A percentile compares a stretch with the other conserved stretches of the same genome.
phyloP scores from a whole-genome alignment of 2,797 vertebrate species.

The Steatocranus sp. region DNA sequence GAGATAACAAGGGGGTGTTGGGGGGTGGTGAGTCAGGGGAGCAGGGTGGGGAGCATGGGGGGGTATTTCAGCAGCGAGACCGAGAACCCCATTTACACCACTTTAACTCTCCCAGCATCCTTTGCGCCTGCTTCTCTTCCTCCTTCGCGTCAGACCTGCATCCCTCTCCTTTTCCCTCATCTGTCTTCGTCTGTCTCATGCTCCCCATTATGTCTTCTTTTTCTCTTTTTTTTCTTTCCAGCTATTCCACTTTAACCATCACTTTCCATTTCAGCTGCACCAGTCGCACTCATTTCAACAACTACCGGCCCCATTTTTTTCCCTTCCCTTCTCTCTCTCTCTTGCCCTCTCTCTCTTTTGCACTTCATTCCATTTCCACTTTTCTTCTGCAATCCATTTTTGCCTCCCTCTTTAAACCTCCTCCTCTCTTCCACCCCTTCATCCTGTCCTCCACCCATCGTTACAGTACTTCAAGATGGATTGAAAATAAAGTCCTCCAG shows the following conservation, averaged over 20 bases:
- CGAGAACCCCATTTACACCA: constrained; percentile 51
- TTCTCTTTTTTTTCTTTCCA: neutral
- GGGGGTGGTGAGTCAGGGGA: neutral
- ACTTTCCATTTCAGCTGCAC: constrained; percentile 59
- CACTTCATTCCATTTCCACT: constrained; percentile 23
- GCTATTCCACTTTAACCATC: constrained; percentile 40
- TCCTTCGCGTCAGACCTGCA: neutral
- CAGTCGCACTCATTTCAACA: constrained; percentile 60
- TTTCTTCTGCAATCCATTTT: constrained; percentile 43
- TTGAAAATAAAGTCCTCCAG: constrained; percentile 65
- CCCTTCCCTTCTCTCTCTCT: neutral
- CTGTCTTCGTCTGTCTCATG: neutral
- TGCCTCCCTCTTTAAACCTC: constrained; percentile 26
- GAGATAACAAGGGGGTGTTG: constrained; percentile 73
- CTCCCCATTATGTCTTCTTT: neutral
- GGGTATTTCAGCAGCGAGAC: constrained; percentile 5
- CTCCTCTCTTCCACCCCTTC: constrained; percentile 34
- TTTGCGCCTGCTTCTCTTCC: constrained; percentile 26
- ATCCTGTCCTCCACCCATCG: constrained; percentile 52
- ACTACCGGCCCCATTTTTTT: constrained; percentile 37
- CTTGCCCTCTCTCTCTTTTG: neutral
- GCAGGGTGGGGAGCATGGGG: neutral
- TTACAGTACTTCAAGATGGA: constrained; percentile 49
- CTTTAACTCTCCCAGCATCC: constrained; percentile 57
- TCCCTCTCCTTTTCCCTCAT: neutral